These are phyloP conservation scores for Caloenas nicobarica DNA, from an alignment of 2,113 vertebrate species.

Conservation along the genomic window DNA sequence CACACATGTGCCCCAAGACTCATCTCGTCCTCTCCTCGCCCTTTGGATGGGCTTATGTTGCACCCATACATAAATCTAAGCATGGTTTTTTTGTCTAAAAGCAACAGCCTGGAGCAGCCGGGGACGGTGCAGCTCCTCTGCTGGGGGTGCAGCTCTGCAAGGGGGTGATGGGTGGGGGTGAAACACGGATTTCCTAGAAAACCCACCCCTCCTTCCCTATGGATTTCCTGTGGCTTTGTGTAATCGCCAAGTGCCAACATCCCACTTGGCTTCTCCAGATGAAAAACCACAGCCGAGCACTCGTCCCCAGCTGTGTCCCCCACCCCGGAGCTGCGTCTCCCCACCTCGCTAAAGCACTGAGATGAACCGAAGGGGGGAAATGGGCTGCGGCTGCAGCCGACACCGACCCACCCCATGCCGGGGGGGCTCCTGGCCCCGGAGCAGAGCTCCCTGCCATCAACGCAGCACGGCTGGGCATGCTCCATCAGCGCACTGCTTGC, in stretches of 20 bases:
- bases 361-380: neutral
- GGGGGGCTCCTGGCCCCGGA: neutral
- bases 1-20: fast-evolving
- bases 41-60: neutral
- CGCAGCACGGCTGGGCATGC: fast-evolving
- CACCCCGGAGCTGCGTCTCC: neutral
- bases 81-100: neutral
- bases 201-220: neutral
- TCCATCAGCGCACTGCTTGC: fast-evolving
- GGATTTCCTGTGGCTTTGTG: neutral
- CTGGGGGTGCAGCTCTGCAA: neutral
- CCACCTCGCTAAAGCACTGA: neutral
- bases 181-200: neutral
- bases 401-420: fast-evolving
- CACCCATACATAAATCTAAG: neutral
- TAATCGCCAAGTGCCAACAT: neutral
- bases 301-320: neutral
- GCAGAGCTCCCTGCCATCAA: neutral
- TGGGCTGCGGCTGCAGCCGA: fast-evolving
- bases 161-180: neutral
- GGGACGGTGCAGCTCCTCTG: neutral
- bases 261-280: neutral
- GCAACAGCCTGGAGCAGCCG: neutral
- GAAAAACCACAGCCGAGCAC: neutral
- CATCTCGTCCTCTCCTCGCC: neutral